Conservation (phyloP, 2,888 invertebrate genomes). For the Folsomia manolachei region DNA sequence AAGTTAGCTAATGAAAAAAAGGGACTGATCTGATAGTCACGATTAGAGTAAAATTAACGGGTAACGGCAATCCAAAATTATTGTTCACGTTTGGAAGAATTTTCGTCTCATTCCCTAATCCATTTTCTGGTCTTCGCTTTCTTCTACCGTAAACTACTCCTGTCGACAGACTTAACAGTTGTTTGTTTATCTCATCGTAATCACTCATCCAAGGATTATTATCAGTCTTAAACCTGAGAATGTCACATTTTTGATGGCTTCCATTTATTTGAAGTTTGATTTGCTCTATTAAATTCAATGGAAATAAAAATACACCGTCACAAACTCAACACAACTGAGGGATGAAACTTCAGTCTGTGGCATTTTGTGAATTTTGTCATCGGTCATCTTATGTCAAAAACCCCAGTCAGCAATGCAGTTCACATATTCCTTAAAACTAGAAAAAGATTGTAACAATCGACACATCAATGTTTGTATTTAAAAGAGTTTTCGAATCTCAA, state of each 20-base stretch:
- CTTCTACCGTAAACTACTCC: too few species aligned
- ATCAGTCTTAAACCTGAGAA: not conserved
- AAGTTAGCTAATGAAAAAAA: conserved; percentile 1
- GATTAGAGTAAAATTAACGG: not conserved
- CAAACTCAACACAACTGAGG: not conserved
- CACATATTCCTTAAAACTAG: too few species aligned
- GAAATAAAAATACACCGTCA: not conserved
- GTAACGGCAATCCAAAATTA: not conserved
- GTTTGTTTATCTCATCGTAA: not conserved
- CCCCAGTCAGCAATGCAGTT: too few species aligned
- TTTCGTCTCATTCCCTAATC: too few species aligned
- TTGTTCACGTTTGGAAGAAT: not conserved
- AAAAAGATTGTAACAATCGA: too few species aligned
- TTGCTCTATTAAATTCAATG: conserved; percentile 1
- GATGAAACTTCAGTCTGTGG: not conserved
- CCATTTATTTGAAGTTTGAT: not conserved
- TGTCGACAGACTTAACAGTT: too few species aligned
- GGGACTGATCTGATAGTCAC: conserved; percentile 6
- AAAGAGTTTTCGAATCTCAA: too few species aligned
- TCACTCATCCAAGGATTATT: conserved; percentile 7
- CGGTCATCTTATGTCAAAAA: not conserved
- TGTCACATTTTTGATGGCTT: not conserved
- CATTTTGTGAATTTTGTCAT: not conserved
- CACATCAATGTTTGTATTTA: too few species aligned
- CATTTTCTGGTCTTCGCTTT: not conserved